Conservation (phyloP, 2,113 vertebrate genomes). For the Actenoides lindsayi region DNA sequence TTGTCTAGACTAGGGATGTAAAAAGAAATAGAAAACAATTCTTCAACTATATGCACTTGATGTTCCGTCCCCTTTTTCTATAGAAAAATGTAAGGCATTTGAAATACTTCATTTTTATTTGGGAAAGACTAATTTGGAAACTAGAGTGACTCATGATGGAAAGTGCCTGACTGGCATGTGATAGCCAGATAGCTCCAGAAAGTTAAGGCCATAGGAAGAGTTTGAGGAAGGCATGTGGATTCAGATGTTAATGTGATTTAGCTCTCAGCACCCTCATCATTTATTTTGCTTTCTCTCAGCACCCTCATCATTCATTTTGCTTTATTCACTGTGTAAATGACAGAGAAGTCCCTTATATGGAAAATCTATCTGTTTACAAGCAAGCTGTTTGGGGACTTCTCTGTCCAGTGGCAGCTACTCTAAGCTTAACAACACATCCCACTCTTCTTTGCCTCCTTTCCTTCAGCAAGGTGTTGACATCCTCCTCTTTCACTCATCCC, state of each 20-base stretch:
- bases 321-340: neutral
- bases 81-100: constrained; percentile 58
- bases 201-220: neutral
- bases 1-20: constrained; percentile 69
- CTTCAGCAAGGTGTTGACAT: neutral
- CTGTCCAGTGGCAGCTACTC: neutral
- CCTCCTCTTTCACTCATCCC: neutral
- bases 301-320: neutral
- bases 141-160: constrained; percentile 50
- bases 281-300: neutral
- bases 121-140: constrained; percentile 63
- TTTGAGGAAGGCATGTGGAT: neutral
- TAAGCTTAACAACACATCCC: neutral
- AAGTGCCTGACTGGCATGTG: constrained; percentile 58
- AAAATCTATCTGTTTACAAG: neutral
- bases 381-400: neutral
- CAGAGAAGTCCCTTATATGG: neutral
- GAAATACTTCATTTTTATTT: constrained; percentile 66
- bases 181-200: constrained; percentile 38
- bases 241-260: constrained; percentile 14
- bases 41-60: constrained; percentile 34
- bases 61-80: constrained; percentile 37
- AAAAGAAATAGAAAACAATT: constrained; percentile 70
- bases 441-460: neutral
- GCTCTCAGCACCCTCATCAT: neutral